Conservation (phyloP, 2,113 vertebrate species). For the Crotalus viridis region DNA sequence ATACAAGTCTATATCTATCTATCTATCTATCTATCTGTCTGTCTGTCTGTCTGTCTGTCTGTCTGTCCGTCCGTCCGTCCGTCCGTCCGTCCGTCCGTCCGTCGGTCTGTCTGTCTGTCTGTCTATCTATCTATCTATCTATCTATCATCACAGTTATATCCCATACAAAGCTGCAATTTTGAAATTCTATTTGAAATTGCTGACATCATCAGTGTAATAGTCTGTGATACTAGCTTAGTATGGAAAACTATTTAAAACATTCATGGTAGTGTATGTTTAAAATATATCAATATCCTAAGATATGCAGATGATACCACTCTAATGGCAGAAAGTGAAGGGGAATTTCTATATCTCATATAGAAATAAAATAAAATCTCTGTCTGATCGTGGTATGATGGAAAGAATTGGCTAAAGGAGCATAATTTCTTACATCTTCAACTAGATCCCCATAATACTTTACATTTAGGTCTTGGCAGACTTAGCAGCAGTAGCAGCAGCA, state of each 20-base stretch:
- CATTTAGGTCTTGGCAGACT: neutral
- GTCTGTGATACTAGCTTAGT: neutral
- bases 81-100: neutral
- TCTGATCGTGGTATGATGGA: neutral
- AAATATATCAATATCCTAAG: neutral
- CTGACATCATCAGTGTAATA: neutral
- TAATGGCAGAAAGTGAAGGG: too few relatives aligned
- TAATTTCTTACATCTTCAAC: neutral
- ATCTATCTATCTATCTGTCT: neutral
- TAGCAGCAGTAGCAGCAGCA: neutral
- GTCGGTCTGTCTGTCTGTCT: neutral
- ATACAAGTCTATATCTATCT: neutral
- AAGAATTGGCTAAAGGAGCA: neutral
- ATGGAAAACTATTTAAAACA: neutral
- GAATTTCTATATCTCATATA: neutral
- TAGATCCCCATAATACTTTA: neutral
- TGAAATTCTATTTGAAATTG: neutral
- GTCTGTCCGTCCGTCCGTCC: neutral
- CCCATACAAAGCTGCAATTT: neutral
- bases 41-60: neutral
- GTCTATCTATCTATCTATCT: neutral
- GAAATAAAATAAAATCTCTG: neutral
- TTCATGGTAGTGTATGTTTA: neutral
- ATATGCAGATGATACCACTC: too few relatives aligned
- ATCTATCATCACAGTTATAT: neutral